Conservation (phyloP, 2,797 vertebrate genomes). For the Botia almorhae region DNA sequence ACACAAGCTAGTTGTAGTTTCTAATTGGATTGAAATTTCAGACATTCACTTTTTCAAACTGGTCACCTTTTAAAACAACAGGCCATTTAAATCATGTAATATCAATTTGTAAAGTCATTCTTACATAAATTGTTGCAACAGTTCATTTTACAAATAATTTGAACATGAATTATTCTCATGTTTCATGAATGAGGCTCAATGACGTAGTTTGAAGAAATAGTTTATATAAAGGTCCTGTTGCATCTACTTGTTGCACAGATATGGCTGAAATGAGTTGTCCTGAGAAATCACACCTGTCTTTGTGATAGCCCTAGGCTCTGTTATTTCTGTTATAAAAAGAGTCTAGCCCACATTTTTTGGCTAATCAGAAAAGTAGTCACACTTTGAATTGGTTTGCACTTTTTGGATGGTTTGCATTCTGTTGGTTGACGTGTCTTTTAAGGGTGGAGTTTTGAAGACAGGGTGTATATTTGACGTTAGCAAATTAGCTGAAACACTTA, state of each 20-base stretch:
- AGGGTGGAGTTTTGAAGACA: neutral
- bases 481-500: neutral
- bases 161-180: neutral
- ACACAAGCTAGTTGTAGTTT: neutral
- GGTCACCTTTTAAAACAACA: neutral
- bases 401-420: neutral
- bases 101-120: neutral
- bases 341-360: neutral
- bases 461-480: neutral
- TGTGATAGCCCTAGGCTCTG: neutral
- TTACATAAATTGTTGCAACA: neutral
- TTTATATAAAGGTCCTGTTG: slow-evolving; percentile 1
- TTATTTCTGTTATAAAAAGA: neutral
- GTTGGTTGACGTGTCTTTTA: neutral
- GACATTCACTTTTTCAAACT: slow-evolving; percentile 5
- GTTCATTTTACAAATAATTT: neutral
- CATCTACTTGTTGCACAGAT: neutral
- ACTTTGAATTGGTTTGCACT: neutral
- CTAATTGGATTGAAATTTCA: neutral
- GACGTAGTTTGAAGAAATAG: neutral
- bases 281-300: neutral
- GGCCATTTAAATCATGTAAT: neutral
- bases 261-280: neutral
- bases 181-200: neutral
- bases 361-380: neutral